These are phyloP conservation scores for Plusia festucae DNA, from an alignment of 2,888 invertebrate genomes.

Conservation along the genomic window DNA sequence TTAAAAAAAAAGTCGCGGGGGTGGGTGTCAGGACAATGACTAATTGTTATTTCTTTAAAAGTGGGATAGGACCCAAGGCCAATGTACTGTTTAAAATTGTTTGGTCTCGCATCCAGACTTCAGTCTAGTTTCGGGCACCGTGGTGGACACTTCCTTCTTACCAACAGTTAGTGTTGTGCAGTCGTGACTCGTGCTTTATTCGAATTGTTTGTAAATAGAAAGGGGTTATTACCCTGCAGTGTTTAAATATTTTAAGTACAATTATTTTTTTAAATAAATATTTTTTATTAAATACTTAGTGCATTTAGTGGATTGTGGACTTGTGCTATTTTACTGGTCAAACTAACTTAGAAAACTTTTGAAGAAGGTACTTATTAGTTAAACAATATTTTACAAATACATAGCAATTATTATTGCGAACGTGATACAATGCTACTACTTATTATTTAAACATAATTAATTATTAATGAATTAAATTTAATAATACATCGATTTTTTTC, in stretches of 20 bases:
- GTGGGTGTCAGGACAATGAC: slow-evolving; percentile 66
- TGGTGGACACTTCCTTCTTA: slow-evolving; percentile 75
- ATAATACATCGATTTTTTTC: background rate
- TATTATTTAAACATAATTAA: background rate
- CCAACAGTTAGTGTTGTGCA: slow-evolving; percentile 38
- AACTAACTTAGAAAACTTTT: background rate
- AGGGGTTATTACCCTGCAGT: slow-evolving; percentile 70
- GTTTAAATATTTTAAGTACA: slow-evolving; percentile 26
- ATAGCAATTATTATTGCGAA: background rate
- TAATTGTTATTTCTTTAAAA: slow-evolving; percentile 74
- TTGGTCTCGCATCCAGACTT: slow-evolving; percentile 82
- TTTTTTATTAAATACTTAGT: slow-evolving; percentile 28
- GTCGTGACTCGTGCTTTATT: slow-evolving; percentile 52
- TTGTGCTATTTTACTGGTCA: slow-evolving; percentile 28
- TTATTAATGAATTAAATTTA: background rate
- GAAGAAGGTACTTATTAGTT: slow-evolving; percentile 27
- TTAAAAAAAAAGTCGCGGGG: slow-evolving; percentile 66
- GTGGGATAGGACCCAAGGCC: slow-evolving; percentile 83
- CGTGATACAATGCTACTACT: background rate
- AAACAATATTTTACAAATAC: background rate
- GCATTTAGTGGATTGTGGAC: slow-evolving; percentile 39
- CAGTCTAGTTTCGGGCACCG: slow-evolving; percentile 85
- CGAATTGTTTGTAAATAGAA: slow-evolving; percentile 80
- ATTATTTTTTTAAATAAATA: slow-evolving; percentile 26
- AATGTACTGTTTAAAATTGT: slow-evolving; percentile 84